These are phyloP conservation scores for Rhinolophus sinicus DNA, from an alignment of 2,113 vertebrate genomes.

Conservation along the genomic window DNA sequence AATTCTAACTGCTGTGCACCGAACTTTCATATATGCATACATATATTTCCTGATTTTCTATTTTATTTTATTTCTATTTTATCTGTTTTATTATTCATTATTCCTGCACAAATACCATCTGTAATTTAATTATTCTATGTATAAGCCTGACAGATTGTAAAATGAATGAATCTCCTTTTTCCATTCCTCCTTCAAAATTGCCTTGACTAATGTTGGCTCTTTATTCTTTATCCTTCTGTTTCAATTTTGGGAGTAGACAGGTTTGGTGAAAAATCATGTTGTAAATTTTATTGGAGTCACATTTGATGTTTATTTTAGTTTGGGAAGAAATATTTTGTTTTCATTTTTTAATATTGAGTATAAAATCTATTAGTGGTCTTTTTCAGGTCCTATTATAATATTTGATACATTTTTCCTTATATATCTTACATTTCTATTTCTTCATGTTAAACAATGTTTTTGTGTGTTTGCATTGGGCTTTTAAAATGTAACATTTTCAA, in stretches of 20 bases:
- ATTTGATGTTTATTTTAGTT: not conserved
- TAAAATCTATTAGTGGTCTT: not conserved
- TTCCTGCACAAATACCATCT: not conserved
- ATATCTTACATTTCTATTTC: not conserved
- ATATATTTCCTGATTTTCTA: not conserved
- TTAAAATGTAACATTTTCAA: not conserved
- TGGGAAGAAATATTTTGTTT: not conserved
- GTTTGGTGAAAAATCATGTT: not conserved
- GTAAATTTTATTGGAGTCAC: not conserved
- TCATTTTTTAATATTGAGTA: not conserved
- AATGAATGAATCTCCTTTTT: not conserved
- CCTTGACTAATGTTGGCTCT: not conserved
- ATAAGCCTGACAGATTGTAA: not conserved
- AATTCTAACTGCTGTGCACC: not conserved
- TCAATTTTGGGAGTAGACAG: not conserved
- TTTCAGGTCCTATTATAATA: not conserved
- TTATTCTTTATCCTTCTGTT: not conserved
- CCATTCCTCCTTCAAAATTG: not conserved
- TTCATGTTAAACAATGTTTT: not conserved
- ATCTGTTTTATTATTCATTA: not conserved
- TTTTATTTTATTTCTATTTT: slow-evolving; percentile 10
- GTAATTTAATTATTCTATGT: not conserved
- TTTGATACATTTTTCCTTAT: not conserved
- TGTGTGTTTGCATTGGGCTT: not conserved
- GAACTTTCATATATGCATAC: not conserved